Base-by-base conservation (phyloP, 2,797 vertebrate genomes). In the Peromyscus eremicus region DNA sequence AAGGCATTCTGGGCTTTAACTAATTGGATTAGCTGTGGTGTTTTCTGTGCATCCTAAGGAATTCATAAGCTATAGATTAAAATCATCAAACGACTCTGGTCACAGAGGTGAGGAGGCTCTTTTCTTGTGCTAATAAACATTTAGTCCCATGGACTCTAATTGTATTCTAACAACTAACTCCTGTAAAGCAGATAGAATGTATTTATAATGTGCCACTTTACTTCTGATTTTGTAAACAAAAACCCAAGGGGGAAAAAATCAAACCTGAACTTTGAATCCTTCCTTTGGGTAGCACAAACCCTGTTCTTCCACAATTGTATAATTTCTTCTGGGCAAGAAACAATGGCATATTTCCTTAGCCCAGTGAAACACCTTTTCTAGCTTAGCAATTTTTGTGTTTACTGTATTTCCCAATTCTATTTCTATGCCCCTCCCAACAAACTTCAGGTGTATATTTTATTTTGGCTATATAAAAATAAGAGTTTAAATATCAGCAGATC, bases 1-100 rank as follows among this genome's bases (percentile, higher is more conserved):
- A 96, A 96, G 85, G 89, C 71, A 95, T 97, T 96, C 92, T 13
- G 86, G 82, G 79, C 89, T 96, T 98, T 97, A 96, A 76, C 46
- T 95, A 97, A 98, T 96, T 96, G 92, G 85, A 96, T 98, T 98
- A 97, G 70, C 73, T 64, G 64, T 91, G 23, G 52, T 97, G 93
- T 96, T 96, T 97, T 96, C 80, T 87, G 82, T 94, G 62, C 77
- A 88, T 96, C 34, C 73, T 86, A 90, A 94, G 84, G 94, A 95
- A 97, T 92, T 96, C 62, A 88, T 87, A 96, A 97, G 43, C 75
- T 96, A 70, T 76, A 96, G 94, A 95, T 97, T 97, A 95, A 96
- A 95, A 94, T 95, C 79, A 96, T 94, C 96, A 96, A 96, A 96
- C 34, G 85, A 68, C 29, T 95, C 82, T 94, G 82, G 40, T 91